Evolutionary conservation across 2,888 invertebrate species (phyloP), one percentile per base, ranked within the genome.

Genomic region (Miltochrista miniata): DNA sequence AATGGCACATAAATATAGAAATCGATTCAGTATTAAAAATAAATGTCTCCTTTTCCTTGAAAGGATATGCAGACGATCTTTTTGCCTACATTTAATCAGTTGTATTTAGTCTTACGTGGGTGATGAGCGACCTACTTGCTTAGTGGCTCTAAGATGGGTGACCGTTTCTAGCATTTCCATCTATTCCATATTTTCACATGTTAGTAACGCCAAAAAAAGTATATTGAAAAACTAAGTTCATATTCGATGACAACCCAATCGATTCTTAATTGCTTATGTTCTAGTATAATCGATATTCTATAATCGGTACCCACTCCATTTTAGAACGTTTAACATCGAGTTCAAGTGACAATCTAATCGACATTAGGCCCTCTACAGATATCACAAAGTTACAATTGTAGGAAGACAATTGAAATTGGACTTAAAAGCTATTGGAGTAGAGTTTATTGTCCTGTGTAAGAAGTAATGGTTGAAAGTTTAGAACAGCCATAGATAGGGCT

Each of bases 271-370:
- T 30, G 30, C 30, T 8, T 11, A 31, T 24, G 11, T 9, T 31
- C 8, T 31, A 30, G 30, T 59, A 67, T 62, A 54, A 62, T 64
- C 62, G 53, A 62, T 63, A 56, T 69, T 38, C 52, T 35, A 45
- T 55, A 61, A 64, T 68, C 70, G 62, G 55, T 55, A 36, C 59
- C 56, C 67, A 76, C 70, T 76, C 76, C 72, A 81, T 81, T 76
- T 76, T 65, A 67, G 61, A 65, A 62, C 78, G 71, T 64, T 82
- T 79, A 81, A 72, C 71, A 65, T 72, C 67, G 66, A 71, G 63
- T 66, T 62, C 70, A 63, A 70, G 72, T 80, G 79, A 78, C 81
- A 79, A 78, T 83, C 70, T 81, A 79, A 83, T 80, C 78, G 81
- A 78, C 81, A 79, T 82, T 78, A 77, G 64, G 50, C 55, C 38